Base-by-base conservation (phyloP, 1,140 invertebrate species). In the Scaptodrosophila lebanonensis region DNA sequence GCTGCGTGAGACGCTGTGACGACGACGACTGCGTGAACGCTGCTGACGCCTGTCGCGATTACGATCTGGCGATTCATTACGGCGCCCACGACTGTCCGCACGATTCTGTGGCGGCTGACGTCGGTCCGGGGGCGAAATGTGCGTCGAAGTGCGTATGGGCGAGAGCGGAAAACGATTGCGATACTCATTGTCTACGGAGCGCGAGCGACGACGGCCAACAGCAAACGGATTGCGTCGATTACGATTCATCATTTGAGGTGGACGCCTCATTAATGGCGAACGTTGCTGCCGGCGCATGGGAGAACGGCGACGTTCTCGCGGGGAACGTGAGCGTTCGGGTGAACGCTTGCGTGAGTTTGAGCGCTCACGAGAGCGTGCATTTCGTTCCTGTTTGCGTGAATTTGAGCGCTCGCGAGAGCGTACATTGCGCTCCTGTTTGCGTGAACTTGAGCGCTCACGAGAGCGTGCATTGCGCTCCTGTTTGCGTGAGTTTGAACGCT, bases 131-230 rank as follows among this genome's bases (percentile, higher is more conserved):
- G 83, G 61, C 6, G 84, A 79, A 39, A 30, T 38, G 17, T 65
- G 66, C 8, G 8, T 13, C n/a, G n/a, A n/a, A 3, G 49, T 35
- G 2, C 83, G 61, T 17, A 76, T 47, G 3, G 83, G 83, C 4
- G 83, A 85, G 1, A 83, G 40, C 0, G 83, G 83, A 8, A 66
- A 85, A 1, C 83, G 83, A 48, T 85, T 85, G 5, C 79, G 64
- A 30, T 65, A 83, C 2, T 77, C 73, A 12, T 73, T 68, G 3
- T 84, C 68, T 12, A 39, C 56, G 1, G 84, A 83, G 3, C 73
- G 82, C 15, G 66, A 66, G 5, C 84, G 70, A 12, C 84, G 58
- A 45, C 73, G 77, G 0, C 83, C 42, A 47, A 85, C 84, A 0
- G 60, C 62, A 32, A 86, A 86, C 0, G 83, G 83, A 64, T 85